phyloP scores from a whole-genome alignment of 2,797 vertebrate genomes.

The Sebastes minor region DNA sequence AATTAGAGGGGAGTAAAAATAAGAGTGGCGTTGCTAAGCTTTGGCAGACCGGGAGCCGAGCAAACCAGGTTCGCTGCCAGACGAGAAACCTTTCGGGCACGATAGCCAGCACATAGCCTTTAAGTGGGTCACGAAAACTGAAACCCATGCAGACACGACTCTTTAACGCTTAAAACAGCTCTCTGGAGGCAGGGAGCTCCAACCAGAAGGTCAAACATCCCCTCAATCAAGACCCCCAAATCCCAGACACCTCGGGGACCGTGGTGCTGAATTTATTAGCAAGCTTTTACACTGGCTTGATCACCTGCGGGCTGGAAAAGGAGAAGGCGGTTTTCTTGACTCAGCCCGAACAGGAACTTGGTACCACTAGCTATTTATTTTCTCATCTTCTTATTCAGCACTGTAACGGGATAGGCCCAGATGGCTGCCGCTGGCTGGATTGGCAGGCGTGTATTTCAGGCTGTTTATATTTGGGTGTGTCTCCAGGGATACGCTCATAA shows the following conservation, averaged over 20 bases:
- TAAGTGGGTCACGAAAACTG: slow-evolving; percentile 80
- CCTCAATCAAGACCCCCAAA: slow-evolving; percentile 44
- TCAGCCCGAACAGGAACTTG: slow-evolving; percentile 57
- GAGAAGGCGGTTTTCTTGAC: slow-evolving; percentile 53
- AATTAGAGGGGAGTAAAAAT: slow-evolving; percentile 72
- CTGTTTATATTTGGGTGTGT: slow-evolving; percentile 75
- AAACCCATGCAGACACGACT: slow-evolving; percentile 55
- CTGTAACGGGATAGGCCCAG: slow-evolving; percentile 70
- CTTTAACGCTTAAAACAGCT: slow-evolving; percentile 49
- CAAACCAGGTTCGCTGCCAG: slow-evolving; percentile 45
- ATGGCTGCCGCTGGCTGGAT: slow-evolving; percentile 47
- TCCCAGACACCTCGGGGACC: slow-evolving; percentile 62
- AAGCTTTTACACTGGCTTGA: slow-evolving; percentile 24
- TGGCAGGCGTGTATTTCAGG: slow-evolving; percentile 57
- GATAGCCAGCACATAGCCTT: slow-evolving; percentile 59
- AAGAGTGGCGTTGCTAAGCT: slow-evolving; percentile 61
- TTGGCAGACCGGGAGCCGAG: slow-evolving; percentile 36
- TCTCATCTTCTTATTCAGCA: slow-evolving; percentile 69
- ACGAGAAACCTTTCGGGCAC: slow-evolving; percentile 52
- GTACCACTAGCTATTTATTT: slow-evolving; percentile 67
- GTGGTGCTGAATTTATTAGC: slow-evolving; percentile 59
- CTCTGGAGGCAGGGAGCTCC: slow-evolving; percentile 45
- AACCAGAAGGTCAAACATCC: slow-evolving; percentile 66
- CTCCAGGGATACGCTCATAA: slow-evolving; percentile 57
- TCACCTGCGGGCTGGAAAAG: slow-evolving; percentile 61